These are phyloP conservation scores for Hapalemur alaotrensis DNA, from an alignment of 2,797 vertebrate species.

Conservation along the genomic window DNA sequence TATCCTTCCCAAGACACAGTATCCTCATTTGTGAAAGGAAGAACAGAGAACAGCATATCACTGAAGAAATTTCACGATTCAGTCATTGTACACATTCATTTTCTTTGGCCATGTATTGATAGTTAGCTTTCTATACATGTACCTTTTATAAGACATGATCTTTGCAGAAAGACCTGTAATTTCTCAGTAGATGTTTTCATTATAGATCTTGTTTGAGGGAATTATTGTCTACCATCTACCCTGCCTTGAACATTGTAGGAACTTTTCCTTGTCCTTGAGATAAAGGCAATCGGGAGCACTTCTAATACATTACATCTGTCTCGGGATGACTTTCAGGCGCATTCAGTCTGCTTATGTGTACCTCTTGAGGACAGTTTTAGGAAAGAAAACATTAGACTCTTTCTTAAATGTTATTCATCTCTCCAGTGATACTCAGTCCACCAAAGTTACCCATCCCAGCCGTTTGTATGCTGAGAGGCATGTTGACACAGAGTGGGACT, in stretches of 20 bases:
- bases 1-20: background rate
- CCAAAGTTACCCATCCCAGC: background rate
- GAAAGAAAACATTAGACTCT: slow-evolving; percentile 40
- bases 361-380: slow-evolving; percentile 18
- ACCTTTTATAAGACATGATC: background rate
- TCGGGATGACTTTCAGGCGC: slow-evolving; percentile 25
- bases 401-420: slow-evolving; percentile 32
- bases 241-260: background rate
- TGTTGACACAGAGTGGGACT: background rate
- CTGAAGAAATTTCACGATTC: background rate
- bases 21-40: background rate
- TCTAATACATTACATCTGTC: background rate
- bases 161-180: background rate
- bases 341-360: background rate
- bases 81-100: background rate
- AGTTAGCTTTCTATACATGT: background rate
- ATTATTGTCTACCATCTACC: background rate
- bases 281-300: background rate
- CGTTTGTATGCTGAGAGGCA: background rate
- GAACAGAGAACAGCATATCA: background rate
- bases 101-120: background rate
- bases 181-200: background rate
- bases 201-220: background rate
- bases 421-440: background rate
- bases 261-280: slow-evolving; percentile 50